Evolutionary conservation across 2,888 invertebrate genomes (phyloP).

Genomic region (Ceraclea dissimilis): DNA sequence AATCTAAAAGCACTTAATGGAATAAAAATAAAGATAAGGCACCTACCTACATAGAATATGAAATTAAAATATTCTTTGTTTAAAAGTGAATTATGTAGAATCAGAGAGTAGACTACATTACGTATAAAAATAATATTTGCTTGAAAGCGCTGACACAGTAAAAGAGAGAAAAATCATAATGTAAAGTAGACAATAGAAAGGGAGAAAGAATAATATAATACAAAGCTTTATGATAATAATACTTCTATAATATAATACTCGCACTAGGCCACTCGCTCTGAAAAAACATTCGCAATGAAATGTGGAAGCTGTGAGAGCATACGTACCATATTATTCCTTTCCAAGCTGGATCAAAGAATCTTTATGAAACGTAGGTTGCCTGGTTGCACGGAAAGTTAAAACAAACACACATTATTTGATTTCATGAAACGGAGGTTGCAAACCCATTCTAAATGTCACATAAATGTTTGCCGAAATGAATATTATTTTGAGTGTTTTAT

Average conservation of each 20-base stretch:
- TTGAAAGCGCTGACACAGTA: slow-evolving; percentile 7
- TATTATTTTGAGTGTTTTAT: too few relatives aligned
- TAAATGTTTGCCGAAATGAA: too few relatives aligned
- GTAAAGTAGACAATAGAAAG: not conserved
- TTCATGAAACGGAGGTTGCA: too few relatives aligned
- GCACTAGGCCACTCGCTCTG: slow-evolving; percentile 21
- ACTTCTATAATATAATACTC: too few relatives aligned
- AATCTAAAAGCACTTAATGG: too few relatives aligned
- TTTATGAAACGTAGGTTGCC: not conserved
- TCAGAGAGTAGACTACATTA: not conserved
- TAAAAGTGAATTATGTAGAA: slow-evolving; percentile 10
- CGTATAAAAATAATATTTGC: slow-evolving; percentile 10
- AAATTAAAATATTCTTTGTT: not conserved
- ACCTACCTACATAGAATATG: too few relatives aligned
- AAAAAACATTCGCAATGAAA: slow-evolving; percentile 20
- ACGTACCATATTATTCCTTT: not conserved
- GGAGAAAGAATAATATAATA: not conserved
- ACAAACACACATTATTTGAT: too few relatives aligned
- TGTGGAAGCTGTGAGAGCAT: slow-evolving; percentile 1
- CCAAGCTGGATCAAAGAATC: not conserved
- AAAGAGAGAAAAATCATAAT: not conserved
- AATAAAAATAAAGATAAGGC: too few relatives aligned
- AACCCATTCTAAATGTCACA: too few relatives aligned
- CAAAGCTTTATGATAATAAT: too few relatives aligned
- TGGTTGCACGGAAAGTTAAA: too few relatives aligned